These are phyloP conservation scores for Nylanderia fulva DNA, from an alignment of 1,140 invertebrate species.

Conservation along the genomic window DNA sequence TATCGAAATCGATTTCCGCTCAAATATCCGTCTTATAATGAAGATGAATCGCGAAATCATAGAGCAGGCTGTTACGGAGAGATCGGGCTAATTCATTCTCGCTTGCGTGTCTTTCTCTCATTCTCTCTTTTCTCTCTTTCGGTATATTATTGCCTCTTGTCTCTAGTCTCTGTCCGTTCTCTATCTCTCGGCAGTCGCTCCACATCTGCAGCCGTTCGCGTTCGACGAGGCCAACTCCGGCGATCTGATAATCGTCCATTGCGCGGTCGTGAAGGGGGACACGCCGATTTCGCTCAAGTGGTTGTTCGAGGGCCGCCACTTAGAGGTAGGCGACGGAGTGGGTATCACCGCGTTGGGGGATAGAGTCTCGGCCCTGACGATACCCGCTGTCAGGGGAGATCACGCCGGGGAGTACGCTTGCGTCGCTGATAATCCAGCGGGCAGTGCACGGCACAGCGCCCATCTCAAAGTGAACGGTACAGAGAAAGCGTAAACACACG, in stretches of 20 bases:
- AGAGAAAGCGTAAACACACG: slow-evolving; percentile 59
- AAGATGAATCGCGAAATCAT: neutral
- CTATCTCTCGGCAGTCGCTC: slow-evolving; percentile 81
- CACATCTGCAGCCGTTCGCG: slow-evolving; percentile 84
- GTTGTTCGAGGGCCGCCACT: slow-evolving; percentile 86
- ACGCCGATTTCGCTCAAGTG: slow-evolving; percentile 90
- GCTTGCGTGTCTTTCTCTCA: neutral
- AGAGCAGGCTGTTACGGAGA: slow-evolving; percentile 3
- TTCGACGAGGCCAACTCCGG: slow-evolving; percentile 86
- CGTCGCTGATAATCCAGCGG: slow-evolving; percentile 89
- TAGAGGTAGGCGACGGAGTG: slow-evolving; percentile 86
- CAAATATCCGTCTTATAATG: neutral
- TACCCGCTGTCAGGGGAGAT: slow-evolving; percentile 83
- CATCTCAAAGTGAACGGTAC: slow-evolving; percentile 87
- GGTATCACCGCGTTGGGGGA: slow-evolving; percentile 87
- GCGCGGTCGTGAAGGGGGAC: slow-evolving; percentile 91
- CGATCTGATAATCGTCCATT: slow-evolving; percentile 88
- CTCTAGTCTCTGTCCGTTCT: slow-evolving; percentile 85
- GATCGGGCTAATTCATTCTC: slow-evolving; percentile 31
- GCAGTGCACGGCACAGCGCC: slow-evolving; percentile 87
- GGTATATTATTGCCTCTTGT: slow-evolving; percentile 77
- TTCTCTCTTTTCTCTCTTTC: slow-evolving; percentile 6
- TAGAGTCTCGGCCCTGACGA: slow-evolving; percentile 85
- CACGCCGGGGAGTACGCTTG: slow-evolving; percentile 93
- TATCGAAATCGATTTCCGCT: slow-evolving; percentile 35